Evolutionary conservation across 1,140 invertebrate genomes (phyloP), one percentile per base, ranked within the genome.

Genomic region (Dendroctonus valens): DNA sequence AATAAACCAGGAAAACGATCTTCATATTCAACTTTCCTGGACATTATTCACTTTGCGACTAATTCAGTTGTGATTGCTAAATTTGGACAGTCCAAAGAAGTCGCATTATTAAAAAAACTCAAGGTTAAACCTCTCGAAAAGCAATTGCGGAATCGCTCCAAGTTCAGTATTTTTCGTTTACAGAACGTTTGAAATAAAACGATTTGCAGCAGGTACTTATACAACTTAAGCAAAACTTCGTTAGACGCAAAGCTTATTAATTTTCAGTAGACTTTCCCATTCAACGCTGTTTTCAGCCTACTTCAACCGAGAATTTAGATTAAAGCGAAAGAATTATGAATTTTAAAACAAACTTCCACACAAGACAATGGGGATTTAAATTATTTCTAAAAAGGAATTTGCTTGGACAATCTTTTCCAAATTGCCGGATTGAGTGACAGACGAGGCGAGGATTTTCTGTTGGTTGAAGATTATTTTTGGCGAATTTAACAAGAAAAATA

Each of bases 301-400:
- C 57, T 9, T 46, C 42, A 12, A 59, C n/a, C n/a, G 42, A 44
- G 42, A 48, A 37, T 59, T 48, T 59, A 46, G 57, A 59, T 59
- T 59, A 59, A 37, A 46, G 15, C 57, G 42, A 48, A 59, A 48
- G 57, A 59, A 48, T 59, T 59, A 59, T 59, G 57, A 59, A 59
- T 59, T 59, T 59, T 59, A 53, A 53, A 59, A 46, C 14, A 59
- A 59, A 59, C 55, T 46, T 59, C 48, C 7, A 8, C 26, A 26
- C 5, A 8, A 59, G 57, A 59, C 57, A 59, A 59, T 59, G 15
- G 57, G 57, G 9, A 48, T 59, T 59, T 59, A 46, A 37, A 39
- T 59, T 2, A 26, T 41, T 57, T 57, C 54, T 41, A 6, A 14
- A 52, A 38, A 59, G 42, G 59, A 61, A 50, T 49, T 59, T 59